Evolutionary conservation across 2,797 vertebrate species (phyloP).

Genomic region (Centropyge bicolor): DNA sequence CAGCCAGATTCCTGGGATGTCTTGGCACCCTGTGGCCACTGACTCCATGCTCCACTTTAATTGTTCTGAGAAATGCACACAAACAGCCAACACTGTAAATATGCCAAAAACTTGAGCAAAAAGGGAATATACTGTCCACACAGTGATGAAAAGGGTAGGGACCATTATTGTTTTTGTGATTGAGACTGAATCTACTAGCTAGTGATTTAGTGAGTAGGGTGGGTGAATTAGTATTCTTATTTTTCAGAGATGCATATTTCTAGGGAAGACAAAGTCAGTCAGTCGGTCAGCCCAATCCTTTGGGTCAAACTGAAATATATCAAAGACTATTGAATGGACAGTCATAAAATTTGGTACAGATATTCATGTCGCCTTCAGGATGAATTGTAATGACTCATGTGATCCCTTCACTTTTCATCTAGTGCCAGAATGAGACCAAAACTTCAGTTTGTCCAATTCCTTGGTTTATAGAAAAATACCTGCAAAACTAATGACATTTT

Average conservation of each 20-base stretch:
- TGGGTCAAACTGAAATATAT: background rate
- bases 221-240: background rate
- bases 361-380: background rate
- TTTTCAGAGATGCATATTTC: background rate
- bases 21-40: slow-evolving; percentile 67
- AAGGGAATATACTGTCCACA: slow-evolving; percentile 31
- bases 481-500: background rate
- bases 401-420: background rate
- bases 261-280: background rate
- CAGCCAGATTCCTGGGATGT: slow-evolving; percentile 75
- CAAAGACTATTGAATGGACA: background rate
- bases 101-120: slow-evolving; percentile 50
- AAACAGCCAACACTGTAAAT: slow-evolving; percentile 55
- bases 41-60: slow-evolving; percentile 69
- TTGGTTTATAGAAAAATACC: background rate
- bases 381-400: background rate
- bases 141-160: background rate
- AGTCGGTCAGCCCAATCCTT: too few species aligned
- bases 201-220: background rate
- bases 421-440: background rate
- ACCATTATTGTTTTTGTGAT: background rate
- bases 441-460: background rate
- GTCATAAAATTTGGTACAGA: background rate
- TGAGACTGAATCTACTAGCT: background rate
- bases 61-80: slow-evolving; percentile 70